phyloP scores from a whole-genome alignment of 1,140 invertebrate species.

The Lethrus apterus region DNA sequence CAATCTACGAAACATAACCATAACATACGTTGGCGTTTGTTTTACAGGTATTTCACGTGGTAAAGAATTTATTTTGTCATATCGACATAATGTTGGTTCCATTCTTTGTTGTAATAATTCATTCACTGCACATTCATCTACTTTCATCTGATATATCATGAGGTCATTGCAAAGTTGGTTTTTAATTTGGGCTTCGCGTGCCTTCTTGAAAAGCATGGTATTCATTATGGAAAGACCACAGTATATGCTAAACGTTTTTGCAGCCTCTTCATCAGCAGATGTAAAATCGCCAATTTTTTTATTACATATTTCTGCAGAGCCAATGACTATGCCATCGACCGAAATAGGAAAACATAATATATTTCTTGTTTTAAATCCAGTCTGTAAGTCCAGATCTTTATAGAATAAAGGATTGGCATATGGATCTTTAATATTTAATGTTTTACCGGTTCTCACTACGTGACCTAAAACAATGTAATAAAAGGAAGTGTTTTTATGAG shows the following conservation, averaged over 20 bases:
- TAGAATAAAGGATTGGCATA: conserved; percentile 73
- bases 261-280: conserved; percentile 74
- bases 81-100: conserved; percentile 47
- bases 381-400: conserved; percentile 62
- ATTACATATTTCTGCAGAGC: conserved; percentile 84
- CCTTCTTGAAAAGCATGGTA: conserved; percentile 72
- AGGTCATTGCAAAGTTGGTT: conserved; percentile 74
- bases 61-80: conserved; percentile 51
- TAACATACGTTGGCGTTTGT: conserved; percentile 53
- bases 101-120: conserved; percentile 46
- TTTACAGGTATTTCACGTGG: conserved; percentile 46
- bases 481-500: too few relatives aligned
- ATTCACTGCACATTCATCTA: conserved; percentile 40
- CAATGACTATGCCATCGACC: conserved; percentile 67
- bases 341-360: conserved; percentile 82
- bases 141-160: conserved; percentile 76
- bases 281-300: conserved; percentile 73
- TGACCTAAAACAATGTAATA: too few relatives aligned
- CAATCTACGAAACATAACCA: conserved; percentile 61
- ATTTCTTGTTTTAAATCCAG: conserved; percentile 71
- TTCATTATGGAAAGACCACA: conserved; percentile 81
- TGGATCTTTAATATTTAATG: conserved; percentile 68
- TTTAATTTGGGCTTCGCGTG: conserved; percentile 68
- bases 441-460: conserved; percentile 66
- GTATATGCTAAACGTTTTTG: conserved; percentile 75